Percentiles rank a stretch among this genome's conserved stretches.
phyloP scores from a whole-genome alignment of 2,797 vertebrate genomes.

The Sebastes hubbsi region DNA sequence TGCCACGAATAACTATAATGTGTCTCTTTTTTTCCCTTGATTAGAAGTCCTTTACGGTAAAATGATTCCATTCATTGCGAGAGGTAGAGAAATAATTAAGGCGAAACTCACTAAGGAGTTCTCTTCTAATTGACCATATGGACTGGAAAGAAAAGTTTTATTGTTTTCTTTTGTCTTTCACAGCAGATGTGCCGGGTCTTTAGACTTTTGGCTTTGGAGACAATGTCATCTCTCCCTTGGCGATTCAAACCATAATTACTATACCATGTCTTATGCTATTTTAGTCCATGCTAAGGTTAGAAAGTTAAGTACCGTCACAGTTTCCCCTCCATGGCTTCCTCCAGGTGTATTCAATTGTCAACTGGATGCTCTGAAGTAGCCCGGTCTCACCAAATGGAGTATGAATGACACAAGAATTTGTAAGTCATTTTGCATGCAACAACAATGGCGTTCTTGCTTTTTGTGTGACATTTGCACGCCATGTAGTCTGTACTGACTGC shows the following conservation, averaged over 20 bases:
- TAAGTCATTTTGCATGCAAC: neutral
- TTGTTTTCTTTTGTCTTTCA: slow-evolving; percentile 81
- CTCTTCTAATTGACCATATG: slow-evolving; percentile 85
- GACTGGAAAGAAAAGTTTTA: slow-evolving; percentile 80
- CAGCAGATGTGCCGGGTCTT: slow-evolving; percentile 80
- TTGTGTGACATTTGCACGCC: neutral
- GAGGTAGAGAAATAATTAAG: slow-evolving; percentile 77
- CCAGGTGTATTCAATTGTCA: slow-evolving; percentile 13
- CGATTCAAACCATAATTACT: slow-evolving; percentile 73
- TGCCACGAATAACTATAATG: slow-evolving; percentile 49
- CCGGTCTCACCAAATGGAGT: neutral
- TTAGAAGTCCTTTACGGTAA: slow-evolving; percentile 77
- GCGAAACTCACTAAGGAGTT: slow-evolving; percentile 79
- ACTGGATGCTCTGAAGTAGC: neutral
- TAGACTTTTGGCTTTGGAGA: slow-evolving; percentile 75
- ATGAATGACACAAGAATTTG: neutral
- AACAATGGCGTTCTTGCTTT: neutral
- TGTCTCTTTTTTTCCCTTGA: slow-evolving; percentile 55
- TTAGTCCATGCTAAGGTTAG: slow-evolving; percentile 57
- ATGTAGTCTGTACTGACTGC: no score
- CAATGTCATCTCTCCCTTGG: slow-evolving; percentile 63
- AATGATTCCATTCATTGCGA: slow-evolving; percentile 77
- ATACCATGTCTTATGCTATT: slow-evolving; percentile 68
- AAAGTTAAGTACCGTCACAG: slow-evolving; percentile 54
- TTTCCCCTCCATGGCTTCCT: slow-evolving; percentile 21